These are phyloP conservation scores for Seladonia tumulorum DNA, from an alignment of 2,888 invertebrate genomes.

Conservation along the genomic window DNA sequence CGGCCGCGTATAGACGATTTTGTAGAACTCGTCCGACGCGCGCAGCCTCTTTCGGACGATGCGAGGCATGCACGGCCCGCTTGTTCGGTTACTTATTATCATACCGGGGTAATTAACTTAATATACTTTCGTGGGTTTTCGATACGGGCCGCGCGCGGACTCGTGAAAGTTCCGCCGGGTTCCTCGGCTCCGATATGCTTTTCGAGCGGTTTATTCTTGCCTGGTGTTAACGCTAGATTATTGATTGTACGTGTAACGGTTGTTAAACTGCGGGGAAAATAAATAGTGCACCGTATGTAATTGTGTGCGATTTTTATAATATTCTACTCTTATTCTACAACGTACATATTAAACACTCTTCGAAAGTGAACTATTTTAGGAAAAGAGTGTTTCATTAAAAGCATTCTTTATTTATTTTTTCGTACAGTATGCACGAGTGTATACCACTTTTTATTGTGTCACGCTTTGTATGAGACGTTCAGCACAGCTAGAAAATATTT, in stretches of 20 bases:
- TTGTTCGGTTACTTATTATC: constrained; percentile 3
- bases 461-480: not conserved
- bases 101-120: not conserved
- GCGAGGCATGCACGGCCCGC: not conserved
- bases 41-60: constrained; percentile 15
- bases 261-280: not conserved
- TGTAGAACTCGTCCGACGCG: not conserved
- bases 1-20: not conserved
- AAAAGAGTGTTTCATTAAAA: no score
- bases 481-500: not conserved
- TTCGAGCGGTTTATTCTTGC: not conserved
- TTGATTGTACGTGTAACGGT: not conserved
- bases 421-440: no score
- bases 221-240: not conserved
- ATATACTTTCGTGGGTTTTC: constrained; percentile 7
- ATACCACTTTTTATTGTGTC: not conserved
- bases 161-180: constrained; percentile 8
- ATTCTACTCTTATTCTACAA: no score
- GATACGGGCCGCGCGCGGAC: not conserved
- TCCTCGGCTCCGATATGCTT: not conserved
- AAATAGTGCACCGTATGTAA: not conserved
- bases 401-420: no score
- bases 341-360: no score
- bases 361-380: no score
- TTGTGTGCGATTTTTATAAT: not conserved